Evolutionary conservation across 2,113 vertebrate genomes (phyloP), one percentile per base, ranked within the genome.

Genomic region (Cyprinodon tularosa): DNA sequence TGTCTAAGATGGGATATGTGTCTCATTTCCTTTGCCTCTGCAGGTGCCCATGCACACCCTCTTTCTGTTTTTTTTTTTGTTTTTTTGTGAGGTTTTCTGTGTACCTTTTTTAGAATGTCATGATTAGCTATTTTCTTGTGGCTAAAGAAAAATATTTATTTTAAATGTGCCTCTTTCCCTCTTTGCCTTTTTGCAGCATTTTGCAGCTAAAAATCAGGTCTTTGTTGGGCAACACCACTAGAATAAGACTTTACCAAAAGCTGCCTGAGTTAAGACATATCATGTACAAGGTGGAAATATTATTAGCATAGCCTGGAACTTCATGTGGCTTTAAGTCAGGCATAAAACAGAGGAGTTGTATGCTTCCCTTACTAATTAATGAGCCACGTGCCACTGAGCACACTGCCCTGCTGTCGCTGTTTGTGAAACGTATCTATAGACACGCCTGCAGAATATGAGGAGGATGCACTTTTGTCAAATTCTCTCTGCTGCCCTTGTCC

Each of bases 301-400:
- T 48, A 48, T 53, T 4, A 17, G 48, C 15, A 53, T 15, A 53
- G 14, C 15, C 48, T 6, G 5, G 4, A 53, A 53, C 4, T 45
- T 62, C 29, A 9, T 64, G 44, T 44, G 66, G 39, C 57, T n/a
- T 42, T 72, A 69, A 14, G 36, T 63, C 77, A 83, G 72, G 80
- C 71, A 61, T 87, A 78, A 85, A 78, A 76, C 77, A 20, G 53
- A 77, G 48, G 69, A 80, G 69, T 69, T 62, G 78, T 62, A 48
- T 67, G 42, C 64, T 81, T 72, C 68, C 62, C n/a, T 92, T 68
- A 86, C 82, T 92, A 86, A 92, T 93, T 93, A 91, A 93, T 86
- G 76, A 71, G 78, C 73, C 88, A 80, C 72, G 77, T 92, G 84
- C 80, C 9, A 14, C 85, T 79, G 84, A 85, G 80, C 80, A 81